Evolutionary conservation across 2,113 vertebrate genomes (phyloP), one percentile per base, ranked within the genome.

Genomic region (Heteronetta atricapilla): DNA sequence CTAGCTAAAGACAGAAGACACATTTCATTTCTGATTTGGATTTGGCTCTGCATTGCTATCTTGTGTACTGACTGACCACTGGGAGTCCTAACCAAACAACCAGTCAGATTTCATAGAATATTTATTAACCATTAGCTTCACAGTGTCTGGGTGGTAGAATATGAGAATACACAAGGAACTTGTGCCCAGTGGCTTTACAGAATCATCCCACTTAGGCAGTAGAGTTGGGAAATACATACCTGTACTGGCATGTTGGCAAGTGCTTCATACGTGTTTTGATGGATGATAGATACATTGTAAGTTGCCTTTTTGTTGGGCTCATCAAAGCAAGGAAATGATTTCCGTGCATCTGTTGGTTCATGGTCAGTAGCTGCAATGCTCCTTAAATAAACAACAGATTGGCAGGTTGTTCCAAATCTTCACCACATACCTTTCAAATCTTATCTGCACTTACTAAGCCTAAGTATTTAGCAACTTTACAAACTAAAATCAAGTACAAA

Each of bases 271-370:
- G 2, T 3, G 0, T 46, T 26, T 58, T 96, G 86, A 79, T 99
- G 99, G 76, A 98, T 92, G 81, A 99, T 98, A 58, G 98, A 98
- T 93, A 99, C 98, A 1, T 31, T 98, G 88, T 98, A 99, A 38
- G 99, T 99, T 70, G 99, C 98, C 94, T 99, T 99, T 98, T 99
- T 99, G 97, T 99, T 99, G 42, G 99, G 99, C 88, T 99, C 99
- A 12, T 99, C 99, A 86, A 99, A 99, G 94, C 99, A 99, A 64
- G 99, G 99, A 88, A 99, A 99, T 5, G 99, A 98, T 96, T 99
- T 99, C 53, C 99, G 98, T 50, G 99, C 99, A 60, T 99, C 99
- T 46, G 99, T 99, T 59, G 99, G 99, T 94, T 99, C 99, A 18
- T 99, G 99, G 97, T 99, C 99, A 18, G 99, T 99, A 42, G 99